Evolutionary conservation across 1,140 invertebrate genomes (phyloP), one percentile per base, ranked within the genome.

Genomic region (Drosophila obscura): DNA sequence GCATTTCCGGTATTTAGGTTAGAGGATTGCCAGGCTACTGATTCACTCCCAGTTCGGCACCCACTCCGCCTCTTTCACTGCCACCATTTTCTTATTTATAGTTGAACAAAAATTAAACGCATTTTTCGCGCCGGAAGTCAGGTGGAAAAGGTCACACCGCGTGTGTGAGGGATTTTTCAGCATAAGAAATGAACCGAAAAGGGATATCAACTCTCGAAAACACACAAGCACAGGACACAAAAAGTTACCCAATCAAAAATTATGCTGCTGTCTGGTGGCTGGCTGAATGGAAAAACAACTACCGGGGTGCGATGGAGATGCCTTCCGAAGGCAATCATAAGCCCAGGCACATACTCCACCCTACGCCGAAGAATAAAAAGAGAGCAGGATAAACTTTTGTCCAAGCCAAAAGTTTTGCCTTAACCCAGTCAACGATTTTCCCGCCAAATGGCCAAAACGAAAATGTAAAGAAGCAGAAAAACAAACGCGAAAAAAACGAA

Each of bases 1-100:
- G 82, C 82, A 82, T 87, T 85, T 85, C 82, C 82, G 82, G 82
- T 85, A 85, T 85, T 85, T 85, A 81, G 78, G 64, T 82, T 67
- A 50, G 66, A 55, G 35, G 11, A 11, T 3, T 0, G 3, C 26
- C 26, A 7, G 9, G 35, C 9, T 5, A 13, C 35, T 39, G 11
- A 39, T 39, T 39, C 35, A 13, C 3, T 39, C 35, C 35, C 4
- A 39, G 3, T 57, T 11, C 11, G 15, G 28, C 9, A 35, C 9
- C 9, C 35, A 7, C 31, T 0, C 3, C 9, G 3, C 31, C 45
- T 16, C 51, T 46, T 28, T 55, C 24, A 43, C 22, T 13, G 43
- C 39, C 44, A 28, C 55, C 43, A 39, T 56, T 49, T 46, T 56
- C 35, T 60, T 63, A 71, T 83, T 79, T 79, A 79, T 83, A 73